phyloP scores from a whole-genome alignment of 1,140 invertebrate genomes.

The Calephelis virginiensis region DNA sequence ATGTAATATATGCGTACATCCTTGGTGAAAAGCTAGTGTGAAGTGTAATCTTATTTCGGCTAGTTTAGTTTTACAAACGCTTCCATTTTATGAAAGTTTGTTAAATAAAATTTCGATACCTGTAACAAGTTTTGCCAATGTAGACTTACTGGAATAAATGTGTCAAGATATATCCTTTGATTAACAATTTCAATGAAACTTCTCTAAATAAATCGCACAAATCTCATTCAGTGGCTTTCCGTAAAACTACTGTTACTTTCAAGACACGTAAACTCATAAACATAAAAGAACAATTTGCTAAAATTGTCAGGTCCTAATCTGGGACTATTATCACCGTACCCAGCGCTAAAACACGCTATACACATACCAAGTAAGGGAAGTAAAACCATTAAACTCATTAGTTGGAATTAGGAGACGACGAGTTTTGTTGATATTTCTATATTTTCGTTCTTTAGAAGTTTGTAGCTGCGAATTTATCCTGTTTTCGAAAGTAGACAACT shows the following conservation, averaged over 20 bases:
- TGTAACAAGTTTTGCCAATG: too few relatives aligned
- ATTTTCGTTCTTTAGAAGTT: background rate
- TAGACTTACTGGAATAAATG: too few relatives aligned
- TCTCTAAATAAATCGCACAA: background rate
- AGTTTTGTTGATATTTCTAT: background rate
- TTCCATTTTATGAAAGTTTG: too few relatives aligned
- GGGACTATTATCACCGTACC: slow-evolving; percentile 48
- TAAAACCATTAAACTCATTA: slow-evolving; percentile 11
- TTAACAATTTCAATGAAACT: background rate
- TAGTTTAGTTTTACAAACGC: too few relatives aligned
- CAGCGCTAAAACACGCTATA: slow-evolving; percentile 42
- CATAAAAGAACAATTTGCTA: slow-evolving; percentile 62
- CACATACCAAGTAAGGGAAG: slow-evolving; percentile 40
- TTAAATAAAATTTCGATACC: too few relatives aligned
- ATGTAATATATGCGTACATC: too few relatives aligned
- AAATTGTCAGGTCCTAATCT: slow-evolving; percentile 64
- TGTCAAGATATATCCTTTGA: background rate
- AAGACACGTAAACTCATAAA: slow-evolving; percentile 65
- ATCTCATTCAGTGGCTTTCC: background rate
- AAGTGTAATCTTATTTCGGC: too few relatives aligned
- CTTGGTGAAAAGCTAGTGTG: too few relatives aligned
- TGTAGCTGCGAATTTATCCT: too few relatives aligned
- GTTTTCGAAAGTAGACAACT: too few relatives aligned
- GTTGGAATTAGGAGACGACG: background rate
- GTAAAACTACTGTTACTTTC: slow-evolving; percentile 41